A percentile compares a stretch with the other conserved stretches of the same genome.
Conservation (phyloP, 2,113 vertebrate species). For the Spilogale gracilis region DNA sequence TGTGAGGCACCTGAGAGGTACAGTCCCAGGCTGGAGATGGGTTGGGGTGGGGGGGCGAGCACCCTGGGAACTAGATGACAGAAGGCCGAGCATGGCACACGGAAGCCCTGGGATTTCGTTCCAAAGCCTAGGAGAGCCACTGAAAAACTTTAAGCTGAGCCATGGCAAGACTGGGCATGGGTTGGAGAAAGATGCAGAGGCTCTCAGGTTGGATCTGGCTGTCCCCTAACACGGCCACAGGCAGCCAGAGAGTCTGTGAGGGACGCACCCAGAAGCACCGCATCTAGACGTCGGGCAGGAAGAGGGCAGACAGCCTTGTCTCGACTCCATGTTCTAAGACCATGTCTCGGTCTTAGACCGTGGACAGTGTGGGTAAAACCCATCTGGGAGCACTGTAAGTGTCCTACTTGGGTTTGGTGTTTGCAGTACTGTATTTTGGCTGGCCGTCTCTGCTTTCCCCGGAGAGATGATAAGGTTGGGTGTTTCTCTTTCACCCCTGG, state of each 20-base stretch:
- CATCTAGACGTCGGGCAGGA: background rate
- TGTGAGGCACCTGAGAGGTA: background rate
- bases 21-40: background rate
- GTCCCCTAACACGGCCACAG: background rate
- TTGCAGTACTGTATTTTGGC: background rate
- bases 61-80: background rate
- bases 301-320: background rate
- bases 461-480: slow-evolving; percentile 46
- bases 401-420: background rate
- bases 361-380: background rate
- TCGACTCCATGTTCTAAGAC: background rate
- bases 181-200: background rate
- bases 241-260: background rate
- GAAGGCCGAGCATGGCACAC: too few species aligned
- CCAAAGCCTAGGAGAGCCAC: rapidly evolving
- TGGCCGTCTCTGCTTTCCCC: slow-evolving; percentile 20
- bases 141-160: background rate
- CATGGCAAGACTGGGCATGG: background rate
- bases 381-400: background rate
- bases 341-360: background rate
- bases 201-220: background rate
- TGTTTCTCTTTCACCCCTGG: slow-evolving; percentile 59
- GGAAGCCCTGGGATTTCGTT: background rate
- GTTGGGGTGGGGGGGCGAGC: background rate
- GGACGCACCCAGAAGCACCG: background rate